Evolutionary conservation across 2,113 vertebrate genomes (phyloP), one percentile per base, ranked within the genome.

Genomic region (Percopsis transmontana): DNA sequence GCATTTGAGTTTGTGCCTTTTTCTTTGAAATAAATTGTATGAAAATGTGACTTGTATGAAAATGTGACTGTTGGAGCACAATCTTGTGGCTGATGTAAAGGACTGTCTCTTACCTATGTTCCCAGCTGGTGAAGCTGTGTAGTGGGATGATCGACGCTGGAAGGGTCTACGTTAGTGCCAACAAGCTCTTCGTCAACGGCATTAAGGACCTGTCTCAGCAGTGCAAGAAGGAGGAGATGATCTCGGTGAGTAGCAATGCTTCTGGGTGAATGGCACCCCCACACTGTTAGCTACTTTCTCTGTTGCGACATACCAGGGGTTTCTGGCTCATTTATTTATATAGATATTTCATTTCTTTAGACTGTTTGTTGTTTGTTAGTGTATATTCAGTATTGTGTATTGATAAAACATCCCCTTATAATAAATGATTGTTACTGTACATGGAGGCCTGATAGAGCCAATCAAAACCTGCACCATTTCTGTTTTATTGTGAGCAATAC

Each of bases 141-240:
- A 97, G 97, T 67, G 94, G 92, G 0, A 98, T 99, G 97, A 98
- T 99, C 62, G 97, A 99, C 72, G 97, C 96, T 0, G 97, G 97
- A 58, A 93, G 97, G 74, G 94, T 94, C 12, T 99, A 98, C 77
- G 95, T 95, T 85, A 90, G 82, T 44, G 97, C 97, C 86, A 99
- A 98, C 91, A 98, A 97, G 83, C 96, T 97, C 55, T 98, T 99
- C 76, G 96, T 98, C 63, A 96, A 94, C 48, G 97, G 97, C 64
- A 95, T 99, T 76, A 92, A 95, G 82, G 97, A 99, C 82, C 91
- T 99, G 58, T 96, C 96, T 21, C 95, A 96, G 7, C 96, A 97
- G 87, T 98, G 97, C 80, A 95, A 93, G 85, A 96, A 96, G 63
- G 97, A 99, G 80, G 86, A 87, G 2, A 89, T 94, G 76, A 93